Conservation (phyloP, 64 coral and sea anemone species). For the Catalaphyllia jardinei region DNA sequence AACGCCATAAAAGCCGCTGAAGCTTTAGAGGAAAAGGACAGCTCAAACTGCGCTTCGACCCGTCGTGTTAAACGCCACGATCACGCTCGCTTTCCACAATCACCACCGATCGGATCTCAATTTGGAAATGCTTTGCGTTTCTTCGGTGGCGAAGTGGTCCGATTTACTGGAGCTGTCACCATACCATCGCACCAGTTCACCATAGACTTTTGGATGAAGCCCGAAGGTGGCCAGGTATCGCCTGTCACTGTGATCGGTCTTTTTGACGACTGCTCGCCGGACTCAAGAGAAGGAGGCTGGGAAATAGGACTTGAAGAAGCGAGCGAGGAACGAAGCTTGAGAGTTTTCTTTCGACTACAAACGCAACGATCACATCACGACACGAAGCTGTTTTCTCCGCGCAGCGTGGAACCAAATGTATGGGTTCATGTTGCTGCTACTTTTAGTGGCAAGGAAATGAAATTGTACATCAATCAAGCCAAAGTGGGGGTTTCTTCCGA, state of each 20-base stretch:
- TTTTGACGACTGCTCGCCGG: slow-evolving; percentile 81
- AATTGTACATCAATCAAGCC: slow-evolving; percentile 93
- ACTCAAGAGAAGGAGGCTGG: slow-evolving; percentile 80
- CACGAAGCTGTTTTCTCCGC: slow-evolving; percentile 70
- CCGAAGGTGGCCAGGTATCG: slow-evolving; percentile 91
- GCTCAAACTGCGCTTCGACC: slow-evolving; percentile 38
- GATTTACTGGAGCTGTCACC: slow-evolving; percentile 54
- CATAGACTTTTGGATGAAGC: slow-evolving; percentile 94
- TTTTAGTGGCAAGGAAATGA: slow-evolving; percentile 90
- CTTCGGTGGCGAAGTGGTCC: slow-evolving; percentile 66
- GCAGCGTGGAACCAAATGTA: slow-evolving; percentile 68
- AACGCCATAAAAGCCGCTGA: not conserved
- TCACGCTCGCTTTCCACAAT: slow-evolving; percentile 67
- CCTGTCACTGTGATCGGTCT: slow-evolving; percentile 71
- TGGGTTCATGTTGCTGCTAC: slow-evolving; percentile 95
- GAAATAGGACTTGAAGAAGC: slow-evolving; percentile 75
- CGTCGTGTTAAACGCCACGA: slow-evolving; percentile 81
- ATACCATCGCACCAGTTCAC: slow-evolving; percentile 79
- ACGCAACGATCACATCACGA: slow-evolving; percentile 67
- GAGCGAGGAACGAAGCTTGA: slow-evolving; percentile 54
- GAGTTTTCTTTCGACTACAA: slow-evolving; percentile 85
- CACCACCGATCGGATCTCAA: slow-evolving; percentile 62
- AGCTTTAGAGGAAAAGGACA: slow-evolving; percentile 32
- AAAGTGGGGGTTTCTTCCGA: slow-evolving; percentile 81
- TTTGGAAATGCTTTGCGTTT: slow-evolving; percentile 91